Conservation (phyloP, 2,113 vertebrate genomes). For the Sarotherodon lohbergeri region DNA sequence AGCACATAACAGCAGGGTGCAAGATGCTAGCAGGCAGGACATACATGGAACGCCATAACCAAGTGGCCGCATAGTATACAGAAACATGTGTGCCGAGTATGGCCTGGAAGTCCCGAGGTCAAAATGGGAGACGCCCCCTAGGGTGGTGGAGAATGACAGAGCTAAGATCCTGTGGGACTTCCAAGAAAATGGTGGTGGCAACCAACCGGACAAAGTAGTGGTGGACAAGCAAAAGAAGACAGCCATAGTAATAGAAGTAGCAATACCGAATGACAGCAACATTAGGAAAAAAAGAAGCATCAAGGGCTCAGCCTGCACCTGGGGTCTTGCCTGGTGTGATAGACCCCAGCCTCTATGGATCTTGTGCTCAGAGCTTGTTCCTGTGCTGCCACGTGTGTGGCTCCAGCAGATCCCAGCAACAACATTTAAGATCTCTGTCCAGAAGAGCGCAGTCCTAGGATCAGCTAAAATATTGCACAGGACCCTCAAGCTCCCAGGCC, state of each 20-base stretch:
- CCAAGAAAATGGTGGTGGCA: background rate
- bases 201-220: background rate
- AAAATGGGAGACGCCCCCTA: background rate
- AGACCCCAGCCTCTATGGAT: too few relatives aligned
- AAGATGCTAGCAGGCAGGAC: background rate
- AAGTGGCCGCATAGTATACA: background rate
- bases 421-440: background rate
- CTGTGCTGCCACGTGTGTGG: background rate
- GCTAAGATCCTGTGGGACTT: background rate
- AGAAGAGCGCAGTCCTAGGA: background rate
- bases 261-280: background rate
- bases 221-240: background rate
- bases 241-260: background rate
- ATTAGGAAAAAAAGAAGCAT: background rate
- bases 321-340: too few relatives aligned
- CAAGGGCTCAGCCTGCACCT: background rate
- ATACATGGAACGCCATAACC: background rate
- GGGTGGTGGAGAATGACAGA: background rate
- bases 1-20: too few relatives aligned
- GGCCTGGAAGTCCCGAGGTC: background rate
- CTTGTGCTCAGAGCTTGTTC: too few relatives aligned
- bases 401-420: background rate
- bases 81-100: background rate
- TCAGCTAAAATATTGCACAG: background rate
- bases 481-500: background rate